Percentiles rank a stretch among this genome's conserved stretches.
phyloP scores from a whole-genome alignment of 2,888 invertebrate species.

The Cryptophagus acutangulus region DNA sequence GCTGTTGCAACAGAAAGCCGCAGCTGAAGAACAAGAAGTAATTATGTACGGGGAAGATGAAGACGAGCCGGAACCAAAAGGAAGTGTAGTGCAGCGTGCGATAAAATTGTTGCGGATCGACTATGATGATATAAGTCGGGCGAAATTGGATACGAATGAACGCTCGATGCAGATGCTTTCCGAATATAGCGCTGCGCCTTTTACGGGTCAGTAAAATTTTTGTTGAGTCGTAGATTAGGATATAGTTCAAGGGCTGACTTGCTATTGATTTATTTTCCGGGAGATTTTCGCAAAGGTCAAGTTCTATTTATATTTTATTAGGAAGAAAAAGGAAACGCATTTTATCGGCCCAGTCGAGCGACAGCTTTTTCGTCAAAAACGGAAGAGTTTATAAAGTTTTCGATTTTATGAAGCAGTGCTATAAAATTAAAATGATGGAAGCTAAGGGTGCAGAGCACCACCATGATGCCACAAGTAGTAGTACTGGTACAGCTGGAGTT shows the following conservation, averaged over 20 bases:
- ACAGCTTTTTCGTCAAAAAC: constrained; percentile 9
- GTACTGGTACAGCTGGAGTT: no score
- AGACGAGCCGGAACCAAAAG: neutral
- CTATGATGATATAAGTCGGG: constrained; percentile 21
- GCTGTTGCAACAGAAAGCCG: constrained; percentile 24
- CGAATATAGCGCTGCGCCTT: no score
- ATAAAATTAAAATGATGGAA: no score
- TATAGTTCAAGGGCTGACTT: constrained; percentile 1
- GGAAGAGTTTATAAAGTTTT: constrained; percentile 4
- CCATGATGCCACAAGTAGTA: no score
- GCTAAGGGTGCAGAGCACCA: no score
- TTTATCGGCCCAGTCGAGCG: neutral
- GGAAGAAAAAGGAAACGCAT: neutral
- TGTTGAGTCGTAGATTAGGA: neutral
- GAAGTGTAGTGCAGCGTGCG: constrained; percentile 18
- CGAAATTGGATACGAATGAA: constrained; percentile 10
- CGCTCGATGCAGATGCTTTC: constrained; percentile 5
- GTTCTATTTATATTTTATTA: neutral
- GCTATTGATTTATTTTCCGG: neutral
- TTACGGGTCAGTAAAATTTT: constrained; percentile 8
- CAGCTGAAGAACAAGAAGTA: constrained; percentile 20
- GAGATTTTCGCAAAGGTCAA: neutral
- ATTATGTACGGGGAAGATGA: neutral
- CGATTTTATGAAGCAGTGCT: no score
- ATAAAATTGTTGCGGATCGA: constrained; percentile 25